Evolutionary conservation across 2,797 vertebrate species (phyloP), one percentile per base, ranked within the genome.

Genomic region (Gymnodraco acuticeps): DNA sequence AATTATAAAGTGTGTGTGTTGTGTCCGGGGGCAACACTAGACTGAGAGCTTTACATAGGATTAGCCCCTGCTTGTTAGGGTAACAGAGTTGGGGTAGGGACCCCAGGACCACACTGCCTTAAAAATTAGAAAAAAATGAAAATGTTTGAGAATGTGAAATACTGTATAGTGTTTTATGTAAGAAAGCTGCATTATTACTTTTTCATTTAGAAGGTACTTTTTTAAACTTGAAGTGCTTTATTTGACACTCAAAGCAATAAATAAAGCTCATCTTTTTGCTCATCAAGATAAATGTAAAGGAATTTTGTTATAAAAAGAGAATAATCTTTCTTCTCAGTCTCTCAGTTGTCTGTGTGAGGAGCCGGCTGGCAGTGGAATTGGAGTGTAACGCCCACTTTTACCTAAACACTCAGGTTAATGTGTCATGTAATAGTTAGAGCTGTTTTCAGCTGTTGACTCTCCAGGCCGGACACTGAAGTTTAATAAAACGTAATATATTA

Each of bases 1-100:
- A 83, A 83, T 85, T 85, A 85, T 81, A 81, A 78, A 68, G 41
- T 68, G 27, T 71, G 52, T 75, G 41, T 85, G 72, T 69, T 65
- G 73, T 72, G 73, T 81, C 63, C 60, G 65, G 70, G 72, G 82
- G 62, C 80, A 73, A 61, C 71, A 67, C 68, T 27, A 41, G 55
- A 78, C 63, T 69, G 46, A 83, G 31, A 78, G 85, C 62, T 77
- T 73, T 79, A 56, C 47, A 42, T 60, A 69, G 75, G 73, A 82
- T 85, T 85, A 82, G 38, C 42, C 43, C 23, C 7, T 33, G 73
- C 69, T 85, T 74, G 70, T 76, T 67, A 66, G 59, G 66, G 56
- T 73, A 81, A 73, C 76, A 70, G 61, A 70, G 71, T 19, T 38
- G 42, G 20, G 51, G 38, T 51, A 19, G 55, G 65, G 45, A 73